Base-by-base conservation (phyloP, 2,888 invertebrate genomes). In the Lasioglossum figueresi region DNA sequence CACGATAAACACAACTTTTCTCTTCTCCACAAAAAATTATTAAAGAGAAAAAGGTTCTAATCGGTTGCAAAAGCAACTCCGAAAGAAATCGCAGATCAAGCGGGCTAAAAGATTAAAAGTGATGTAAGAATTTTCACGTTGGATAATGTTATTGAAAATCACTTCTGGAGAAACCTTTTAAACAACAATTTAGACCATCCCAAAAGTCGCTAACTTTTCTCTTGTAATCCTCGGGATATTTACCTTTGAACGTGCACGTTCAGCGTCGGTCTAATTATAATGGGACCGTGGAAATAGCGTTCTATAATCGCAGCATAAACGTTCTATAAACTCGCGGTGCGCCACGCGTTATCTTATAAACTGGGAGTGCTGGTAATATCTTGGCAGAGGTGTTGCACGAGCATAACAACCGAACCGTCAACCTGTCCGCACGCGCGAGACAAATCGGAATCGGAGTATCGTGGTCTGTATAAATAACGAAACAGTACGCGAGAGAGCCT, bases 391-490 rank as follows among this genome's bases (percentile, higher is more conserved):
- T 63, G 45, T 16, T 40, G 71, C 75, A 48, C 79, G 85, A 76
- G 16, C 85, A 77, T 63, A 79, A 85, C 76, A 82, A 68, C 34
- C 76, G 79, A 77, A 82, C 40, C 86, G 86, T 85, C 85, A 85
- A 78, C 79, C 59, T 77, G 85, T 82, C 86, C 71, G 48, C 82
- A 78, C 71, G 74, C 71, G 74, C 85, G 71, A 77, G 74, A 74
- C 85, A 66, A 56, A 80, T 86, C 85, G 59, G 31, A 86, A 85
- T 82, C 79, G 68, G 75, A 85, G 85, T 85, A 82, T 85, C 82
- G 82, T 77, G 80, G 68, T 10, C 45, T 34, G 78, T 85, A 86
- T 85, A 86, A 85, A 86, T 86, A 86, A 82, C 86, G 80, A 66
- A 68, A 75, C 45, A 71, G 23, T 34, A n/a, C 14, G 70, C 27